A percentile compares a stretch with the other conserved stretches of the same genome.
phyloP scores from a whole-genome alignment of 2,113 vertebrate genomes.

The Albula glossodonta region DNA sequence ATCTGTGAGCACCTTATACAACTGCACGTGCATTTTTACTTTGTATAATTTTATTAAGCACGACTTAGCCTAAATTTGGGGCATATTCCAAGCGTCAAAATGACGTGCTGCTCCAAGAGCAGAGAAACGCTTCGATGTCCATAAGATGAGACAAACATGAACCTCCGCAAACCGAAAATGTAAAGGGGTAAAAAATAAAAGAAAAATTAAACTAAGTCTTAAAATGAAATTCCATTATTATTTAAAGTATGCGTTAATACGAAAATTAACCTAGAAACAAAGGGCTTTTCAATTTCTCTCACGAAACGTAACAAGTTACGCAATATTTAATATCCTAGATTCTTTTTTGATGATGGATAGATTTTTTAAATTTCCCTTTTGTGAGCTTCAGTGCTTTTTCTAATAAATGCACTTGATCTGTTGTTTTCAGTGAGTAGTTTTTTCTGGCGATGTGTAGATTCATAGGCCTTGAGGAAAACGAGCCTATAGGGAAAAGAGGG shows the following conservation, averaged over 20 bases:
- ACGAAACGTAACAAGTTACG: background rate
- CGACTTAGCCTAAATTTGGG: background rate
- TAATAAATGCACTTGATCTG: conserved; percentile 8
- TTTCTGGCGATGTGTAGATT: no score
- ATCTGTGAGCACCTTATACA: conserved; percentile 8
- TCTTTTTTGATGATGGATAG: background rate
- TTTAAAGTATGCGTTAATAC: no score
- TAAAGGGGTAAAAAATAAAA: background rate
- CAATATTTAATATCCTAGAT: conserved; percentile 8
- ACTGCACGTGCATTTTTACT: conserved; percentile 14
- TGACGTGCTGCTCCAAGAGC: conserved; percentile 16
- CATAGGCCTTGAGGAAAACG: no score
- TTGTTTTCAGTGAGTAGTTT: background rate
- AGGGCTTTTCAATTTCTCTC: background rate
- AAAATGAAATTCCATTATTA: no score
- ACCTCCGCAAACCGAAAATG: background rate
- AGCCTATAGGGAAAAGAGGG: no score
- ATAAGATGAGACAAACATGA: background rate
- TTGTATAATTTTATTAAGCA: background rate
- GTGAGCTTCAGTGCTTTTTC: background rate
- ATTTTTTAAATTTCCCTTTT: background rate
- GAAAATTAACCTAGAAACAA: background rate
- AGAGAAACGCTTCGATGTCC: background rate
- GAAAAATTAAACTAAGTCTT: no score
- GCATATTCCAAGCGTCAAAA: background rate